Base-by-base conservation (phyloP, 1,140 invertebrate genomes). In the Bombus sylvicola region DNA sequence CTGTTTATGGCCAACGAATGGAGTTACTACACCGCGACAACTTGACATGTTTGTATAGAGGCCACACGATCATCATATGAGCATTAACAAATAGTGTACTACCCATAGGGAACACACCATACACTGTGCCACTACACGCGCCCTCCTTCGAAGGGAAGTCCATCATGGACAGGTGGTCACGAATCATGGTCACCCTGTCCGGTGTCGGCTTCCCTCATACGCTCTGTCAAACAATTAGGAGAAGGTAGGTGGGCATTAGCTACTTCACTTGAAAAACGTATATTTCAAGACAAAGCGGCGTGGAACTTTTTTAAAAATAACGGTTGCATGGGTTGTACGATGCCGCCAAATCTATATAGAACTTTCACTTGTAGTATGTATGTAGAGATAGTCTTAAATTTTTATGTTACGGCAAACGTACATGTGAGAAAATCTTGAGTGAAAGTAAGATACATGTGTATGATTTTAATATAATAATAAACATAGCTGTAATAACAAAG, bases 1-100 rank as follows among this genome's bases (percentile, higher is more conserved):
- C 91, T 92, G 84, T 92, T 89, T 83, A 86, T 79, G 85, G 81
- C 80, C 87, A 84, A 83, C 86, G 88, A 86, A 88, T 77, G 83
- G 92, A 94, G 87, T 94, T 92, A 93, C 92, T 90, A 90, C 85
- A 86, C 90, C 83, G 91, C 92, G 93, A 93, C 93, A 94, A 93
- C 91, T 93, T 93, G 93, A 94, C 93, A 92, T 93, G 93, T 94
- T 94, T 93, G 93, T 93, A 94, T 91, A 92, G 91, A 93, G 91
- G 90, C 92, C 90, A 87, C 92, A 90, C 88, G 92, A 91, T 92
- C 90, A 89, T 90, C 87, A 87, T 90, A 85, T 83, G 74, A 88
- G 86, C 88, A 89, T 89, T 89, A 89, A 89, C 88, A 87, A 89
- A 89, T 89, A 92, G 88, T 84, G 72, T 80, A 87, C 83, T 91